Conservation (phyloP, 2,113 vertebrate genomes). For the Chamaetylas fuelleborni region DNA sequence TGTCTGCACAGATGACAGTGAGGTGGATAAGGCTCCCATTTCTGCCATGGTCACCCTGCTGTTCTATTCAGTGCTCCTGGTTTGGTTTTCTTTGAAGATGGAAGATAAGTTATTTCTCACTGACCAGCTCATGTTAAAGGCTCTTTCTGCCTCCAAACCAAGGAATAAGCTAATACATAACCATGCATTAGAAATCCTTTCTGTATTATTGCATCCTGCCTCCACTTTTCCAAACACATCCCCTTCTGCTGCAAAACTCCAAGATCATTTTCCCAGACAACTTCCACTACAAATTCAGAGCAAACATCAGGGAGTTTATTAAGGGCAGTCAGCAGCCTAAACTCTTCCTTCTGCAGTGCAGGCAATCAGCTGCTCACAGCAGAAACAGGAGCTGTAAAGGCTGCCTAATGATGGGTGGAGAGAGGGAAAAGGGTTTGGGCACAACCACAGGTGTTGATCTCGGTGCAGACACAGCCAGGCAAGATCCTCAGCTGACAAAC, state of each 20-base stretch:
- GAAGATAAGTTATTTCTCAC: not conserved
- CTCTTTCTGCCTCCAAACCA: not conserved
- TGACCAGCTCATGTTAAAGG: not conserved
- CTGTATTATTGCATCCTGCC: not conserved
- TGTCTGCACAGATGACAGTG: not conserved
- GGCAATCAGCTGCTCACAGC: not conserved
- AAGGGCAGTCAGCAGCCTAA: not conserved
- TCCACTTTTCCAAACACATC: not conserved
- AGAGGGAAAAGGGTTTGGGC: not conserved
- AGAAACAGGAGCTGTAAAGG: not conserved
- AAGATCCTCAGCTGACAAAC: not conserved
- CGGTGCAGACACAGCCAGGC: not conserved
- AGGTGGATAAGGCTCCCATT: not conserved
- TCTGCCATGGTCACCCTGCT: not conserved
- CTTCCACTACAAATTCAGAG: not conserved
- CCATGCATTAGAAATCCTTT: not conserved
- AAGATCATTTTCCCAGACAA: not conserved
- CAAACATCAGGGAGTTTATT: accelerated
- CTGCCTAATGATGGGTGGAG: not conserved
- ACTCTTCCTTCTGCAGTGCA: not conserved
- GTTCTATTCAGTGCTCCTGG: not conserved
- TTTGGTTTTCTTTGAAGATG: not conserved
- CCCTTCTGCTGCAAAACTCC: not conserved
- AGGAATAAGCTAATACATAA: not conserved
- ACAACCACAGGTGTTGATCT: not conserved